Percentiles rank a stretch among this genome's conserved stretches.
Conservation (phyloP, 2,797 vertebrate genomes). For the Cuculus canorus region DNA sequence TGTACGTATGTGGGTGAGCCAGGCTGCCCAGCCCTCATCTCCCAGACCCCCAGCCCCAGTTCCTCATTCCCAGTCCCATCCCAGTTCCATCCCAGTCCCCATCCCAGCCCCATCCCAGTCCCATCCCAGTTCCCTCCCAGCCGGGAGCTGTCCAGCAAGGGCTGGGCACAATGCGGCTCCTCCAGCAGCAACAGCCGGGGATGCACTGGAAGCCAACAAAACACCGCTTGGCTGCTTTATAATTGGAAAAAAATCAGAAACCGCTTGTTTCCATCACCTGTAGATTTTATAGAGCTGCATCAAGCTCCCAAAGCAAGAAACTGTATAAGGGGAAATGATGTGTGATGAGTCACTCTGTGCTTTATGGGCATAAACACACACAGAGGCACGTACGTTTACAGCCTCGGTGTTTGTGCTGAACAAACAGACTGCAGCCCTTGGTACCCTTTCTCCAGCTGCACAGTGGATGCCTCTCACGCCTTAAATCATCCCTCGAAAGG, state of each 20-base stretch:
- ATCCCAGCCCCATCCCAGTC: too few species aligned
- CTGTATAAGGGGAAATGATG: rapidly evolving
- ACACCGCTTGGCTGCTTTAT: rapidly evolving
- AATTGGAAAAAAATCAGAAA: rapidly evolving
- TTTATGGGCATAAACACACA: not conserved
- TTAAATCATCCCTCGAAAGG: not conserved
- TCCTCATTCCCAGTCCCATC: too few species aligned
- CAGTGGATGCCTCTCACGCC: not conserved
- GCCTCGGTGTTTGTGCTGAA: not conserved
- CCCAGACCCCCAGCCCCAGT: too few species aligned
- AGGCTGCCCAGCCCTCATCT: not conserved
- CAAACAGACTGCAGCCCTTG: rapidly evolving
- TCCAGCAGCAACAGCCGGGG: not conserved
- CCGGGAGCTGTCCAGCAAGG: not conserved
- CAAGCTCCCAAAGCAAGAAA: not conserved
- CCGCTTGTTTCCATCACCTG: rapidly evolving
- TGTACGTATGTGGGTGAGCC: rapidly evolving
- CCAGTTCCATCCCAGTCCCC: not conserved
- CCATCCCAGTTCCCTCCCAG: too few species aligned
- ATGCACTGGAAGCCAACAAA: not conserved
- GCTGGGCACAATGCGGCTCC: not conserved
- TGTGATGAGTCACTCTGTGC: rapidly evolving
- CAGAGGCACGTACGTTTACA: rapidly evolving
- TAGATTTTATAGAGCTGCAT: rapidly evolving
- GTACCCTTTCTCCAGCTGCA: not conserved